These are phyloP conservation scores for Caenorhabditis japonica DNA, from an alignment of 2,888 invertebrate species.

Conservation along the genomic window DNA sequence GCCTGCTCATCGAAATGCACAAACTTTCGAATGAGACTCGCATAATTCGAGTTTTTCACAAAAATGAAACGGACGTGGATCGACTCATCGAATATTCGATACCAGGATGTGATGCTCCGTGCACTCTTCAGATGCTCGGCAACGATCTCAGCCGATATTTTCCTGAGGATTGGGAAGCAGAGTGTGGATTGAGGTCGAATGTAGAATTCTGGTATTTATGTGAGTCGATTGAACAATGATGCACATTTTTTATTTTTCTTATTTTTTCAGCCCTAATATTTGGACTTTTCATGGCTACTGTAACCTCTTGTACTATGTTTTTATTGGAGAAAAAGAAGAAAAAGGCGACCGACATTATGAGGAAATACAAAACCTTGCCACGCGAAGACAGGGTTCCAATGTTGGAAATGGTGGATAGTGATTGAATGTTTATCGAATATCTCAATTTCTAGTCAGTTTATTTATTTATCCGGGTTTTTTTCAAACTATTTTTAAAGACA, in stretches of 20 bases:
- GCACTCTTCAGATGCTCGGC: slow-evolving; percentile 62
- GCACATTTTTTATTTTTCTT: background rate
- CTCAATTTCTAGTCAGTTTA: background rate
- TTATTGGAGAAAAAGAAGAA: slow-evolving; percentile 11
- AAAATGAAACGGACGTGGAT: slow-evolving; percentile 70
- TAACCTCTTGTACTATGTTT: slow-evolving; percentile 16
- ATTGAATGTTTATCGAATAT: slow-evolving; percentile 3
- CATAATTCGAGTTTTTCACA: slow-evolving; percentile 62
- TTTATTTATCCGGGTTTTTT: slow-evolving; percentile 6
- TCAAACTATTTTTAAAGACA: no score
- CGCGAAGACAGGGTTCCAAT: slow-evolving; percentile 22
- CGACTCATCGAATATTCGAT: slow-evolving; percentile 63
- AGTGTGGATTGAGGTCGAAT: slow-evolving; percentile 58
- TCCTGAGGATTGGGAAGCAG: slow-evolving; percentile 63
- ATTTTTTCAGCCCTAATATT: slow-evolving; percentile 21
- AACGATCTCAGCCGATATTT: slow-evolving; percentile 36
- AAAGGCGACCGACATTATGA: background rate
- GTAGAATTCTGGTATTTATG: slow-evolving; percentile 11
- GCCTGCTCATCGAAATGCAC: slow-evolving; percentile 73
- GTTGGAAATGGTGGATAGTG: slow-evolving; percentile 23
- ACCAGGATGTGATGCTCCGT: slow-evolving; percentile 66
- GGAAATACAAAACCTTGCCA: background rate
- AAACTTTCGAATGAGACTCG: slow-evolving; percentile 23
- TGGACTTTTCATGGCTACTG: background rate
- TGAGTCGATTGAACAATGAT: background rate